phyloP scores from a whole-genome alignment of 1,140 invertebrate species.

The Plutomurus gul region DNA sequence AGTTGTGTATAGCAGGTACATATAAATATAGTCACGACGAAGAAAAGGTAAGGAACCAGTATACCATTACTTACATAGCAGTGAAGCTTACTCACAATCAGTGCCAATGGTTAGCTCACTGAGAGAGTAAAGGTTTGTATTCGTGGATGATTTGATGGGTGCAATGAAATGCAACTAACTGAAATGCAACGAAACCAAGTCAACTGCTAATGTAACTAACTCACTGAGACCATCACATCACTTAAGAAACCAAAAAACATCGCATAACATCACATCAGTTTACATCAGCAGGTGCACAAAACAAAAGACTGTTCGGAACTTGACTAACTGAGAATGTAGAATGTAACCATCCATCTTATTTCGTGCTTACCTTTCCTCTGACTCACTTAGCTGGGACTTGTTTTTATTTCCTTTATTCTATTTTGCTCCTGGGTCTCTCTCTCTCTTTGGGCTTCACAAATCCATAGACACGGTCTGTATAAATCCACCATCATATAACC shows the following conservation, averaged over 20 bases:
- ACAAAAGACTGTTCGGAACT: not conserved
- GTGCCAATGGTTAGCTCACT: too few species aligned
- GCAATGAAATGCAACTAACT: constrained; percentile 29
- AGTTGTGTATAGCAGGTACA: too few species aligned
- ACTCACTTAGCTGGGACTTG: not conserved
- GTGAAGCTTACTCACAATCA: too few species aligned
- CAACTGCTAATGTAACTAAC: constrained; percentile 17
- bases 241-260: constrained; percentile 23
- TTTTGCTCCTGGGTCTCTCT: too few species aligned
- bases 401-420: constrained; percentile 2
- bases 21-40: too few species aligned
- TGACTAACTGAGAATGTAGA: not conserved
- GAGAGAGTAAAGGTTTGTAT: not conserved
- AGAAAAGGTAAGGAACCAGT: too few species aligned
- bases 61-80: too few species aligned
- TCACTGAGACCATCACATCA: constrained; percentile 18
- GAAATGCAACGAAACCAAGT: not conserved
- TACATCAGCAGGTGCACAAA: constrained; percentile 24
- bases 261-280: constrained; percentile 28
- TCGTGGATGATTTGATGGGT: not conserved
- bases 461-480: too few species aligned
- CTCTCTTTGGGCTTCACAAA: too few species aligned
- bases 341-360: constrained; percentile 22
- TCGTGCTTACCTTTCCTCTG: constrained; percentile 15
- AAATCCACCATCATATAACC: too few species aligned